Percentiles rank a stretch among this genome's conserved stretches.
Conservation (phyloP, 2,797 vertebrate genomes). For the Enteromius radiatus region DNA sequence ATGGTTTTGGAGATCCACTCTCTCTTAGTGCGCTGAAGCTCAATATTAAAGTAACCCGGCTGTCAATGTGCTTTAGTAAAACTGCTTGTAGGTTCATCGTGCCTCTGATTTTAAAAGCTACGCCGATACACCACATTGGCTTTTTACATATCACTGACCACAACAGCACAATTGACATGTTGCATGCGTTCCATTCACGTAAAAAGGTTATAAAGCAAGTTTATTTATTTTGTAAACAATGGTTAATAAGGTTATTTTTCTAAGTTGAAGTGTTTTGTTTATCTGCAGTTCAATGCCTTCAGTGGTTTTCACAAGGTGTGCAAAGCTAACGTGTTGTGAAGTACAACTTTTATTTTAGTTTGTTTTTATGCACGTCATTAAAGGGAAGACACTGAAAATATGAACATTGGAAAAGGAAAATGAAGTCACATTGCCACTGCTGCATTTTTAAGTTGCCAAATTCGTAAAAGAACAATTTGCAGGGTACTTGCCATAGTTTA, state of each 20-base stretch:
- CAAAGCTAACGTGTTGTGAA: slow-evolving; percentile 21
- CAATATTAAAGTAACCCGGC: slow-evolving; percentile 66
- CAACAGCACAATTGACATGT: slow-evolving; percentile 73
- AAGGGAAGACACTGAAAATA: neutral
- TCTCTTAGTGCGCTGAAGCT: slow-evolving; percentile 62
- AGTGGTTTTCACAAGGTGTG: slow-evolving; percentile 40
- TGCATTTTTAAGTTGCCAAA: slow-evolving; percentile 12
- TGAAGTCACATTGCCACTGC: neutral
- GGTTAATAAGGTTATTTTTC: slow-evolving; percentile 76
- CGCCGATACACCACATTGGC: slow-evolving; percentile 66
- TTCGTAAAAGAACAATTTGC: slow-evolving; percentile 6
- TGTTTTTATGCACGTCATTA: neutral
- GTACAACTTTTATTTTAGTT: neutral
- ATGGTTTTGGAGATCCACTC: slow-evolving; percentile 65
- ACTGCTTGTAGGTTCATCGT: slow-evolving; percentile 53
- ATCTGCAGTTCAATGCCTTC: slow-evolving; percentile 52
- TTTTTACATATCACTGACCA: slow-evolving; percentile 75
- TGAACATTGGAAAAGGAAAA: neutral
- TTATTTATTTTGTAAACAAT: slow-evolving; percentile 81
- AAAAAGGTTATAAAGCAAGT: slow-evolving; percentile 58
- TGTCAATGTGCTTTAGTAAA: slow-evolving; percentile 59
- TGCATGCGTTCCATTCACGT: slow-evolving; percentile 67
- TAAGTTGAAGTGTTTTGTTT: slow-evolving; percentile 67
- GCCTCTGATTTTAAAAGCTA: slow-evolving; percentile 66
- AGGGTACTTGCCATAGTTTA: slow-evolving; percentile 19